Evolutionary conservation across 2,888 invertebrate species (phyloP).

Genomic region (Polydrusus tereticollis): DNA sequence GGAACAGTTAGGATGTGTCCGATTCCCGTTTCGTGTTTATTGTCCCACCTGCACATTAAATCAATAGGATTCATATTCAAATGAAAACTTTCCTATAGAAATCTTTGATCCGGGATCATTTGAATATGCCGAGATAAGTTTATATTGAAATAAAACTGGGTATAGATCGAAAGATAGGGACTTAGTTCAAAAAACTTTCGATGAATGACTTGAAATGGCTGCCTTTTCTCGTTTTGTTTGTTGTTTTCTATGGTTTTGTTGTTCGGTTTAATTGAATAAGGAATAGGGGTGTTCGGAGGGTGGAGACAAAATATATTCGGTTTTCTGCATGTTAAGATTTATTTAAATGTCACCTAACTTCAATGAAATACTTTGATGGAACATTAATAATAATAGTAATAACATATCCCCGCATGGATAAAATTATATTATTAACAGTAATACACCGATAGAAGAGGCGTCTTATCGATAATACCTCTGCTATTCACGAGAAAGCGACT

Average conservation of each 20-base stretch:
- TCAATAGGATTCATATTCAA: slow-evolving; percentile 50
- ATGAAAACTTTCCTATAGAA: slow-evolving; percentile 48
- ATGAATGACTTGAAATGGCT: slow-evolving; percentile 46
- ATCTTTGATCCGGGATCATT: slow-evolving; percentile 49
- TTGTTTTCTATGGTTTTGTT: slow-evolving; percentile 30
- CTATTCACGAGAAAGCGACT: too few species aligned
- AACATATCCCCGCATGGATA: too few species aligned
- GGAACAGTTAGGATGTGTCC: slow-evolving; percentile 28
- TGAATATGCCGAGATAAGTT: slow-evolving; percentile 47
- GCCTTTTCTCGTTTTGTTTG: slow-evolving; percentile 35
- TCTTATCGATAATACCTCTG: too few species aligned
- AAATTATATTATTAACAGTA: too few species aligned
- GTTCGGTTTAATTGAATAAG: not conserved
- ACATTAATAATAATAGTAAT: too few species aligned
- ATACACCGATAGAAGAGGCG: too few species aligned
- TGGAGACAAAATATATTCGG: not conserved
- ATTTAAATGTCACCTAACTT: not conserved
- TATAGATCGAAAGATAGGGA: slow-evolving; percentile 45
- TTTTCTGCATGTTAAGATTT: too few species aligned
- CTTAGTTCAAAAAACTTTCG: slow-evolving; percentile 38
- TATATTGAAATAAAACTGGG: slow-evolving; percentile 44
- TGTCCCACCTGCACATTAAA: slow-evolving; percentile 49
- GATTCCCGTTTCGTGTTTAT: slow-evolving; percentile 36
- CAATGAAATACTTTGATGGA: too few species aligned
- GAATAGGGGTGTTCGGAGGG: not conserved